Percentiles rank a stretch among this genome's conserved stretches.
phyloP scores from a whole-genome alignment of 2,113 vertebrate genomes.

The Isichthys henryi region DNA sequence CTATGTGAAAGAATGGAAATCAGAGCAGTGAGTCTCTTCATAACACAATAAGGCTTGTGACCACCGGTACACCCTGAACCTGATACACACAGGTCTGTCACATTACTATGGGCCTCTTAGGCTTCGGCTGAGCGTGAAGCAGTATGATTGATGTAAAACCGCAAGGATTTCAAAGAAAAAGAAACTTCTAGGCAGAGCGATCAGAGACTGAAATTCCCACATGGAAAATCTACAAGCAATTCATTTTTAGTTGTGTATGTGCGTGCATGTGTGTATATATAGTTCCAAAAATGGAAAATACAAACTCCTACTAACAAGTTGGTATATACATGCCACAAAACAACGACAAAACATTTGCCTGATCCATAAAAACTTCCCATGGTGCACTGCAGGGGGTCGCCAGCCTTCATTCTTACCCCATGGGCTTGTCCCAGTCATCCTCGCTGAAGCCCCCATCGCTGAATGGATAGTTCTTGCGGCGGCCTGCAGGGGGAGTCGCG shows the following conservation, averaged over 20 bases:
- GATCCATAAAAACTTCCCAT: background rate
- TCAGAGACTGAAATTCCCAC: background rate
- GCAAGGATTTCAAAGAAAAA: background rate
- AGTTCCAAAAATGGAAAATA: background rate
- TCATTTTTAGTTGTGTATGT: background rate
- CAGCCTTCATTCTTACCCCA: slow-evolving; percentile 58
- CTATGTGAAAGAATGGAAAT: slow-evolving; percentile 61
- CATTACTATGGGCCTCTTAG: background rate
- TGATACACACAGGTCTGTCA: background rate
- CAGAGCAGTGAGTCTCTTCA: background rate
- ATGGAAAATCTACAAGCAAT: background rate
- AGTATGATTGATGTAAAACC: background rate
- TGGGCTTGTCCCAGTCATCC: slow-evolving; percentile 84
- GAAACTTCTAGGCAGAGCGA: background rate
- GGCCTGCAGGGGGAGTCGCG: slow-evolving; percentile 67
- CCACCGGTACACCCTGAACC: background rate
- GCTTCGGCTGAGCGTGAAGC: background rate
- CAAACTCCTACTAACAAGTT: background rate
- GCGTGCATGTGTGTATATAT: background rate
- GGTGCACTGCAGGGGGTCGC: background rate
- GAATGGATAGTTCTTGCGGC: slow-evolving; percentile 78
- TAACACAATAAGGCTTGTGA: background rate
- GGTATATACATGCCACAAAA: background rate
- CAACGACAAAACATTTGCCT: background rate
- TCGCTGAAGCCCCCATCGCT: slow-evolving; percentile 79